A percentile compares a stretch with the other conserved stretches of the same genome.
These are phyloP conservation scores for Vombatus ursinus DNA, from an alignment of 2,113 vertebrate species.

Conservation along the genomic window DNA sequence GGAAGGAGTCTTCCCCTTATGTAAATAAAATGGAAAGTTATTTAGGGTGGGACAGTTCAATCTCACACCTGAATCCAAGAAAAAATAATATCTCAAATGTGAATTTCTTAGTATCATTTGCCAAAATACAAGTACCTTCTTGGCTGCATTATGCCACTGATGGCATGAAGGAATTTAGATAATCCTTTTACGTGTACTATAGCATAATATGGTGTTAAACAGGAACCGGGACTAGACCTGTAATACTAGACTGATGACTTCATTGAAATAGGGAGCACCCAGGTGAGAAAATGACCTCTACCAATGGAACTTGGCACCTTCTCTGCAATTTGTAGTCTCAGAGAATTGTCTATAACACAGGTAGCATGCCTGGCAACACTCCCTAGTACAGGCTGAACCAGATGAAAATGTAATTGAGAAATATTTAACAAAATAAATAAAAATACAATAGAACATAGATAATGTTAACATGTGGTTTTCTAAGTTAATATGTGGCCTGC, in stretches of 20 bases:
- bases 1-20: background rate
- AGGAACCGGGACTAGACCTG: background rate
- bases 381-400: background rate
- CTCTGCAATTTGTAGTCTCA: background rate
- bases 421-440: background rate
- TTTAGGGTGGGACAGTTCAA: background rate
- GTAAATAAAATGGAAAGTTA: background rate
- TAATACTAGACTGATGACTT: background rate
- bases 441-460: background rate
- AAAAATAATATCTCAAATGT: background rate
- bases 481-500: background rate
- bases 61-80: background rate
- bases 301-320: background rate
- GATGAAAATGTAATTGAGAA: background rate
- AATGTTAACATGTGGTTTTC: background rate
- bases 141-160: background rate
- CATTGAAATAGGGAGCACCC: background rate
- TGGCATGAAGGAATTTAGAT: background rate
- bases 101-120: background rate
- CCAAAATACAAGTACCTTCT: background rate
- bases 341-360: background rate
- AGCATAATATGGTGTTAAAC: background rate
- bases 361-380: background rate
- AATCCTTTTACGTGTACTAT: background rate
- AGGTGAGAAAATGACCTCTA: background rate